Base-by-base conservation (phyloP, 2,797 vertebrate species). In the Garrulus glandarius region DNA sequence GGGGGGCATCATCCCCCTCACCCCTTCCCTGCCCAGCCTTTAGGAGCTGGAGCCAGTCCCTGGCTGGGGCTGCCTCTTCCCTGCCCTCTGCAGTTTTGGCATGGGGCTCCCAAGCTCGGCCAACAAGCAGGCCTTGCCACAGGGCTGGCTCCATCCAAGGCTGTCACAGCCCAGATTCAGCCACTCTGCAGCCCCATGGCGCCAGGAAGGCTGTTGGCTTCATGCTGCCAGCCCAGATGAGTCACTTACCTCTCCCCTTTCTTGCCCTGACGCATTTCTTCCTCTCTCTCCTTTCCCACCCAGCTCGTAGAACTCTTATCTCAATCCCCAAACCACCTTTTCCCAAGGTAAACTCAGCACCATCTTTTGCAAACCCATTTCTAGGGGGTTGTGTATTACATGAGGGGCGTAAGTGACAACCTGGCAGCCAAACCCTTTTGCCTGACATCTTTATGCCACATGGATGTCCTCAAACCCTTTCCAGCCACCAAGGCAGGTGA, bases 121-220 rank as follows among this genome's bases (percentile, higher is more conserved):
- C 71, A 77, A 72, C 29, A 16, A 22, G 5, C 57, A 34, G 52
- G 26, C 36, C 93, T 69, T 77, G 71, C 72, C 22, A 3, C 9
- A 1, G 17, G 49, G 50, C 52, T 0, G 2, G 86, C 77, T 91
- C 86, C 67, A 91, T 76, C 89, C 91, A 75, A 96, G 67, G 74
- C 63, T 94, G 59, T n/a, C 87, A 5, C 0, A 0, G 32, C 67
- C 9, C 0, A 0, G 50, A 91, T 72, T 47, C 4, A 5, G 74
- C 50, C 47, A 41, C 67, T 30, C 59, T 5, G 15, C 43, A 87
- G 64, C 70, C 53, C 70, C 14, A 1, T 6, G 91, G 94, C 2
- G 1, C 91, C 96, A 72, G 89, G 39, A n/a, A 87, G 78, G 67
- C 81, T 15, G 32, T 43, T 3, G 9, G 74, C 81, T 82, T 76